Base-by-base conservation (phyloP, 37 sponge, comb jelly and placozoan genomes). In the Hexactinellida sp. region DNA sequence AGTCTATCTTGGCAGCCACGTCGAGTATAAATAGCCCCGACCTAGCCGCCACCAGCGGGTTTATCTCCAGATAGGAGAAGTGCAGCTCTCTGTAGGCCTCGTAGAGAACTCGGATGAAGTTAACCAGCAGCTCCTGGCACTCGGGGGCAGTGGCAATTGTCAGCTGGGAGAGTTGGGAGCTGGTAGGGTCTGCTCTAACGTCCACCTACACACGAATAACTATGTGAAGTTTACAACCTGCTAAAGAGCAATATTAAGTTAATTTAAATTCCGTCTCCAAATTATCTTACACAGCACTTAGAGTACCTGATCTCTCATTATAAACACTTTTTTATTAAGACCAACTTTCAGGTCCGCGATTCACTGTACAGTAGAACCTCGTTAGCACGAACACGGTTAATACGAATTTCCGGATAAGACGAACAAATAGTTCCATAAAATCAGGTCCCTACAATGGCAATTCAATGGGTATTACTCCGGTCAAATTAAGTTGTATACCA, bases 41-140 rank as follows among this genome's bases (percentile, higher is more conserved):
- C 24, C 87, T 89, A 54, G 55, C 36, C 24, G 94, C 85, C 36
- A 96, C 97, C 92, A 84, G 37, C 19, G 98, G 98, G 86, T 97
- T 97, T 55, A 97, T 92, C 88, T 97, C 98, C 54, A 97, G 89
- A 52, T 95, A 92, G 38, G 98, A 93, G 89, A 97, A 97, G 88
- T 90, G 93, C 38, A 97, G 94, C 37, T 97, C 94, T 39, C 84
- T 85, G 87, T 93, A 97, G 1, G 89, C 90, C 36, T 54, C 89
- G 87, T 92, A 94, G 32, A 97, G 90, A 24, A 90, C 86, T 76
- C 84, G 41, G 24, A 95, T 38, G 82, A 91, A 97, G 38, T 90
- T 86, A 39, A 91, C 91, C 76, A 97, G 83, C 0, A 89, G 84
- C 21, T 89, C 37, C 34, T 28, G 25, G 76, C 34, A 63, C 76